Percentiles rank a stretch among this genome's conserved stretches.
These are phyloP conservation scores for Picus viridis DNA, from an alignment of 2,797 vertebrate species.

Conservation along the genomic window DNA sequence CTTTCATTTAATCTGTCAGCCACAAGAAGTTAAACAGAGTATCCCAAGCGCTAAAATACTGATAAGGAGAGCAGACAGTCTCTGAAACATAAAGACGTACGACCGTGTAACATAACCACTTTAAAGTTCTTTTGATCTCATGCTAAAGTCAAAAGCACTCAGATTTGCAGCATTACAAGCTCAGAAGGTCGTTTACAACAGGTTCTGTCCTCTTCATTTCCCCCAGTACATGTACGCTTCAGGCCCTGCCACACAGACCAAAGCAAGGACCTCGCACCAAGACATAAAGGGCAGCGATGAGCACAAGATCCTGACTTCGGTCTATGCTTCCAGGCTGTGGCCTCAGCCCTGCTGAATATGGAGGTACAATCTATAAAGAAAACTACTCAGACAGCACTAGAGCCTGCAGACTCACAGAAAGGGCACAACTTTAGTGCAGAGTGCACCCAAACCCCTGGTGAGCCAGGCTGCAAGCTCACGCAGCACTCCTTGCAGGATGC, in stretches of 20 bases:
- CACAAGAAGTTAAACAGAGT: neutral
- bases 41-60: neutral
- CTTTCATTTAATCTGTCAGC: neutral
- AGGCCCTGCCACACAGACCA: neutral
- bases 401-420: neutral
- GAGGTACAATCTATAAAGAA: no score
- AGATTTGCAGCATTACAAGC: no score
- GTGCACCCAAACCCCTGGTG: fast-evolving
- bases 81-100: neutral
- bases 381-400: fast-evolving
- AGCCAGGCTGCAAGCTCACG: fast-evolving
- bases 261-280: neutral
- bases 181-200: neutral
- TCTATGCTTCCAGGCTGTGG: fast-evolving
- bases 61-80: neutral
- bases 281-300: fast-evolving
- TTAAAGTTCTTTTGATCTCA: neutral
- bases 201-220: neutral
- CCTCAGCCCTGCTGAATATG: no score
- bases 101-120: fast-evolving
- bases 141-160: fast-evolving
- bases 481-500: fast-evolving
- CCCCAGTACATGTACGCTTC: fast-evolving
- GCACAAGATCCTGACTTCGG: fast-evolving
- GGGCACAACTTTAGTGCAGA: fast-evolving